Percentiles rank a stretch among this genome's conserved stretches.
phyloP scores from a whole-genome alignment of 2,797 vertebrate species.

The Halcyon chelicuti region DNA sequence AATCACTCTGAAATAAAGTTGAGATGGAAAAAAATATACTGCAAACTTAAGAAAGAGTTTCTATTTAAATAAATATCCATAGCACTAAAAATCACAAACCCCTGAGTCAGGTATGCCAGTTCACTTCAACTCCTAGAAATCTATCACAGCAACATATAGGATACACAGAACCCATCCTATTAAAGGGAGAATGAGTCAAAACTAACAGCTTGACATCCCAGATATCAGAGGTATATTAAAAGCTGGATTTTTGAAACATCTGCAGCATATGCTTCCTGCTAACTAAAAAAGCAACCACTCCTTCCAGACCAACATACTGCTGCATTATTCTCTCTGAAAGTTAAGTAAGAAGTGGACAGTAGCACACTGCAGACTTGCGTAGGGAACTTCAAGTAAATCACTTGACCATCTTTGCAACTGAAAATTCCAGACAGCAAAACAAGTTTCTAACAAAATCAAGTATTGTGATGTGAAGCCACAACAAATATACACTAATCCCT shows the following conservation, averaged over 20 bases:
- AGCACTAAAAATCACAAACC: neutral
- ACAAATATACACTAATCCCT: neutral
- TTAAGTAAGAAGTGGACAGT: neutral
- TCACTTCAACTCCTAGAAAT: neutral
- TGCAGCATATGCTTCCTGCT: slow-evolving; percentile 33
- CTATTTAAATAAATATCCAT: neutral
- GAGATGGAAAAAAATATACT: neutral
- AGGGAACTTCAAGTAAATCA: neutral
- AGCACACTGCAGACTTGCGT: neutral
- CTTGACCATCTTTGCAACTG: neutral
- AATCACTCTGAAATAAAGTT: neutral
- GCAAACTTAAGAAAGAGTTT: neutral
- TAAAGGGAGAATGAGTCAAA: neutral
- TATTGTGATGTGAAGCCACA: neutral
- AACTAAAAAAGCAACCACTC: slow-evolving; percentile 1
- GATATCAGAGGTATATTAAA: slow-evolving; percentile 20
- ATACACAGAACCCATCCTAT: neutral
- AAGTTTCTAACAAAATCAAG: neutral
- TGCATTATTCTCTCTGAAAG: neutral
- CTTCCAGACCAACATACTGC: slow-evolving; percentile 4
- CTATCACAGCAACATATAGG: neutral
- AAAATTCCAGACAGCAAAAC: neutral
- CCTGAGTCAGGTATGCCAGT: neutral
- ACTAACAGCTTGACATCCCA: neutral
- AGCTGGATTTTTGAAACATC: slow-evolving; percentile 30